Percentiles rank a stretch among this genome's conserved stretches.
These are phyloP conservation scores for Solenopsis fugax DNA, from an alignment of 1,140 invertebrate species.

Conservation along the genomic window DNA sequence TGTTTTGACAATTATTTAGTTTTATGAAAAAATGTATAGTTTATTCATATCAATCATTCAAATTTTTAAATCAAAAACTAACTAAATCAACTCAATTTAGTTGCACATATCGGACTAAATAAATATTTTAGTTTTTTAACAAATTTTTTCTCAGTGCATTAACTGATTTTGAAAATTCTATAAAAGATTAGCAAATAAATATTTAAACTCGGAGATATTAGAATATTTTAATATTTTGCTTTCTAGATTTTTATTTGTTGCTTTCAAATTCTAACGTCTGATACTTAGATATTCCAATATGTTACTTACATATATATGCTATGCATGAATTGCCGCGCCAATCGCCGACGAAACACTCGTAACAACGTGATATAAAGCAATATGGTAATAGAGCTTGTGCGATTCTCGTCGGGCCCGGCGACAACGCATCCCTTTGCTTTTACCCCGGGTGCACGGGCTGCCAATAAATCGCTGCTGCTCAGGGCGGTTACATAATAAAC, in stretches of 20 bases:
- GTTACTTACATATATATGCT: neutral
- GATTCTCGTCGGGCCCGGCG: slow-evolving; percentile 67
- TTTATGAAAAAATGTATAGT: no score
- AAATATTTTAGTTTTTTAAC: no score
- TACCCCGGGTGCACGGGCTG: slow-evolving; percentile 33
- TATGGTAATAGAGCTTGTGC: slow-evolving; percentile 71
- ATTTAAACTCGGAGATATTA: neutral
- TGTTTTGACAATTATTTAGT: no score
- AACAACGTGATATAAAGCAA: slow-evolving; percentile 65
- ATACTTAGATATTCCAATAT: neutral
- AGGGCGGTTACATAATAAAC: slow-evolving; percentile 61
- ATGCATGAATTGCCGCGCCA: slow-evolving; percentile 8
- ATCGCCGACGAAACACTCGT: slow-evolving; percentile 51
- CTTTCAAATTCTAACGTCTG: neutral
- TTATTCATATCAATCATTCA: no score
- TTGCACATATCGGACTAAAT: no score
- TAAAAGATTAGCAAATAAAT: neutral
- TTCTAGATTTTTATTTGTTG: neutral
- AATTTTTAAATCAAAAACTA: no score
- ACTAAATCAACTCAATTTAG: no score
- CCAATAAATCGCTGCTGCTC: slow-evolving; percentile 71
- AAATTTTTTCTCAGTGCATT: neutral
- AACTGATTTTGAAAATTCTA: neutral
- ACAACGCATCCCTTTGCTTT: slow-evolving; percentile 66
- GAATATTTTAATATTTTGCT: neutral